A percentile compares a stretch with the other conserved stretches of the same genome.
phyloP scores from a whole-genome alignment of 2,797 vertebrate species.

The Brachymystax lenok region DNA sequence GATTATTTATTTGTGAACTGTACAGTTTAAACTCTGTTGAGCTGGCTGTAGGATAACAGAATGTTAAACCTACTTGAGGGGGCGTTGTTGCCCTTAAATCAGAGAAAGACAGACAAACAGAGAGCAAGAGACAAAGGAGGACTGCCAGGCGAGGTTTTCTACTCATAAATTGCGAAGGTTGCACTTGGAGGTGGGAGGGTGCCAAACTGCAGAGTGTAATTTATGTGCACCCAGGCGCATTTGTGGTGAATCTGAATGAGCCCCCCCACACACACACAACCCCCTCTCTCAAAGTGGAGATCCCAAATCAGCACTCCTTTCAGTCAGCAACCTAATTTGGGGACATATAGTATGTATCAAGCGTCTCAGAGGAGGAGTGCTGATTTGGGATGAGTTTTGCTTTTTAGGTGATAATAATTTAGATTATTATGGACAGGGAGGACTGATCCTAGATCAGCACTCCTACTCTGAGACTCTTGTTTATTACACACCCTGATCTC shows the following conservation, averaged over 20 bases:
- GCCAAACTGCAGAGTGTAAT: conserved; percentile 55
- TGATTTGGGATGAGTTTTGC: too few relatives aligned
- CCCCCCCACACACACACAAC: too few relatives aligned
- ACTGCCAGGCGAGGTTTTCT: conserved; percentile 22
- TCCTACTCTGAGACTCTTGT: too few relatives aligned
- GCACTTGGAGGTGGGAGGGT: conserved; percentile 63
- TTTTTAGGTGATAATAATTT: too few relatives aligned
- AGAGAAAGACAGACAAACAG: conserved; percentile 8
- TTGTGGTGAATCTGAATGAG: conserved; percentile 50
- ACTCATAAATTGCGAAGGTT: conserved; percentile 54
- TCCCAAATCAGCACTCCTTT: too few relatives aligned
- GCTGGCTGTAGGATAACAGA: neutral
- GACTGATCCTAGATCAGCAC: too few relatives aligned
- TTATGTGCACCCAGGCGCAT: conserved; percentile 41
- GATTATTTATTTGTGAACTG: conserved; percentile 13
- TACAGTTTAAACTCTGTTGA: neutral
- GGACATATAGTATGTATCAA: too few relatives aligned
- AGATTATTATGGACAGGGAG: too few relatives aligned
- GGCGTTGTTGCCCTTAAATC: neutral
- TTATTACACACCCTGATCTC: neutral
- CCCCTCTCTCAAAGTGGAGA: neutral
- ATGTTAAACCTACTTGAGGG: neutral
- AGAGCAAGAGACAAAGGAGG: conserved; percentile 15
- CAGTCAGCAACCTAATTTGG: neutral
- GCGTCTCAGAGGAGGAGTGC: too few relatives aligned